A percentile compares a stretch with the other conserved stretches of the same genome.
phyloP scores from a whole-genome alignment of 2,797 vertebrate species.

The Anniella stebbinsi region DNA sequence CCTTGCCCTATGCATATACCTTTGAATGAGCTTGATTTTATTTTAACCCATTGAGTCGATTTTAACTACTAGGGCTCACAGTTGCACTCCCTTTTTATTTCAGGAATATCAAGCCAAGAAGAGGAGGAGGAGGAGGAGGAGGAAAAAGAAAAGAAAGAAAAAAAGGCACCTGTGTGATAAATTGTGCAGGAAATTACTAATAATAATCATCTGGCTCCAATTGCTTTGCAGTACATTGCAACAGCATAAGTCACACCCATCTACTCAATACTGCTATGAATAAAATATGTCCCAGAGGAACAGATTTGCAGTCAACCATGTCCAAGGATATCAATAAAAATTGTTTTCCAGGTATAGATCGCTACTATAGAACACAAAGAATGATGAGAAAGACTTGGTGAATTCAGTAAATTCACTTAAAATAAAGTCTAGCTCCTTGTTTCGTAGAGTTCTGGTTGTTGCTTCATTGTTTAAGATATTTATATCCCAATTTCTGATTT shows the following conservation, averaged over 20 bases:
- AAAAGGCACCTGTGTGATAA: neutral
- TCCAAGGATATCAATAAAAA: neutral
- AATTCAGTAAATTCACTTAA: neutral
- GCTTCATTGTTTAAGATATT: neutral
- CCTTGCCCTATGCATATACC: neutral
- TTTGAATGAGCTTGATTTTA: neutral
- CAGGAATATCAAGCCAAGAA: neutral
- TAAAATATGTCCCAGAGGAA: neutral
- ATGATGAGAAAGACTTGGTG: neutral
- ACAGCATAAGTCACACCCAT: neutral
- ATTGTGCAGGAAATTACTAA: slow-evolving; percentile 11
- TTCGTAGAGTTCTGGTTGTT: neutral
- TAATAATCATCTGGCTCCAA: neutral
- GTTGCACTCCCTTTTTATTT: neutral
- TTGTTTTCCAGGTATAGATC: neutral
- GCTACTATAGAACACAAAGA: neutral
- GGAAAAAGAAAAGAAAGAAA: neutral
- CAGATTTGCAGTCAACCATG: neutral
- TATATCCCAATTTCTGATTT: neutral
- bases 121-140: no score
- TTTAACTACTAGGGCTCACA: neutral
- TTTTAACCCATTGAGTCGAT: neutral
- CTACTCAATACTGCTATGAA: neutral
- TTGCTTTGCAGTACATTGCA: neutral
- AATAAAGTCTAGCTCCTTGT: neutral